phyloP scores from a whole-genome alignment of 2,113 vertebrate species.

The Nycticorax nycticorax region DNA sequence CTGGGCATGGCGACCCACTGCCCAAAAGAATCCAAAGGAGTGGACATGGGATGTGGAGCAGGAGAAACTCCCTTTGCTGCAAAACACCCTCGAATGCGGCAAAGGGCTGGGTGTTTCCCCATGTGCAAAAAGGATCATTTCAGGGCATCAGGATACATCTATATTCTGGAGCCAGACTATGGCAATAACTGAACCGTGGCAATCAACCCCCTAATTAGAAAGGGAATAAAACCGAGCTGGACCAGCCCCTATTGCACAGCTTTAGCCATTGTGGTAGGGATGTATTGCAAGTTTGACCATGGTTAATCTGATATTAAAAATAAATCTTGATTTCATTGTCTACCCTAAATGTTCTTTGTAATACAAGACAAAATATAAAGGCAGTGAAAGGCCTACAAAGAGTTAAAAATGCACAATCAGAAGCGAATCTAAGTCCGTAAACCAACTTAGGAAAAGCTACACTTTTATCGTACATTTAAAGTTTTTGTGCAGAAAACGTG shows the following conservation, averaged over 20 bases:
- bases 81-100: not conserved
- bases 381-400: not conserved
- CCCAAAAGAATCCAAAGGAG: not conserved
- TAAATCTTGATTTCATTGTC: not conserved
- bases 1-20: not conserved
- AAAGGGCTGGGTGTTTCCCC: not conserved
- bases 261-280: not conserved
- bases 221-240: not conserved
- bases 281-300: not conserved
- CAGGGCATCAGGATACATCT: too few relatives aligned
- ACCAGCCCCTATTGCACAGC: not conserved
- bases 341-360: not conserved
- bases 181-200: not conserved
- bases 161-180: not conserved
- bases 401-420: not conserved
- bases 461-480: not conserved
- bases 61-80: not conserved
- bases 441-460: not conserved
- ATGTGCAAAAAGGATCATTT: accelerated
- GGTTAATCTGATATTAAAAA: not conserved
- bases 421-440: not conserved
- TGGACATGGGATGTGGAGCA: accelerated
- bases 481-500: not conserved
- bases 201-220: not conserved
- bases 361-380: not conserved